Conservation (phyloP, 2,888 invertebrate species). For the Habroteleia sp. region DNA sequence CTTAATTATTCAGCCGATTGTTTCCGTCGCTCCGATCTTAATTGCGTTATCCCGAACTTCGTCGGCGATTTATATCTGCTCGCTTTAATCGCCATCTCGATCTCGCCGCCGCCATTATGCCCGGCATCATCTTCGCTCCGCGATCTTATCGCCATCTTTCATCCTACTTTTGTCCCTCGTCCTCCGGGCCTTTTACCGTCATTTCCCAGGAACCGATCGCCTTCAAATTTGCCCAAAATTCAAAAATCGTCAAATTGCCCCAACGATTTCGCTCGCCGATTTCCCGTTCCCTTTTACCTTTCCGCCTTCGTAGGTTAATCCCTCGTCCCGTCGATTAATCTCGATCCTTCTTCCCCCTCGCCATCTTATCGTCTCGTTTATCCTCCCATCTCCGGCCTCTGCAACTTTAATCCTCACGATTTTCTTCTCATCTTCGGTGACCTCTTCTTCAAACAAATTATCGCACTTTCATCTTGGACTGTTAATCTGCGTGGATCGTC, state of each 20-base stretch:
- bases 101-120: constrained; percentile 20
- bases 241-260: too few species aligned
- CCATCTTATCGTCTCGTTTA: constrained; percentile 31
- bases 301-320: constrained; percentile 28
- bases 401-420: constrained; percentile 51
- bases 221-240: too few species aligned
- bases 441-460: constrained; percentile 45
- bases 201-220: too few species aligned
- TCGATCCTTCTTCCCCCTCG: constrained; percentile 30
- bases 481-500: constrained; percentile 5
- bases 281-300: too few species aligned
- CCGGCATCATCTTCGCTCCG: constrained; percentile 21
- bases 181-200: too few species aligned
- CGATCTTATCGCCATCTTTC: constrained; percentile 14
- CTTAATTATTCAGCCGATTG: constrained; percentile 39
- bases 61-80: constrained; percentile 24
- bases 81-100: constrained; percentile 24
- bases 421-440: constrained; percentile 42
- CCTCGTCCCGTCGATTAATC: constrained; percentile 18
- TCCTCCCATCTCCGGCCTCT: constrained; percentile 33
- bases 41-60: constrained; percentile 11
- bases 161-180: constrained; percentile 3
- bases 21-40: constrained; percentile 19
- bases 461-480: constrained; percentile 50
- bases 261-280: too few species aligned